Base-by-base conservation (phyloP, 2,797 vertebrate genomes). In the Hafferia zeledoni region DNA sequence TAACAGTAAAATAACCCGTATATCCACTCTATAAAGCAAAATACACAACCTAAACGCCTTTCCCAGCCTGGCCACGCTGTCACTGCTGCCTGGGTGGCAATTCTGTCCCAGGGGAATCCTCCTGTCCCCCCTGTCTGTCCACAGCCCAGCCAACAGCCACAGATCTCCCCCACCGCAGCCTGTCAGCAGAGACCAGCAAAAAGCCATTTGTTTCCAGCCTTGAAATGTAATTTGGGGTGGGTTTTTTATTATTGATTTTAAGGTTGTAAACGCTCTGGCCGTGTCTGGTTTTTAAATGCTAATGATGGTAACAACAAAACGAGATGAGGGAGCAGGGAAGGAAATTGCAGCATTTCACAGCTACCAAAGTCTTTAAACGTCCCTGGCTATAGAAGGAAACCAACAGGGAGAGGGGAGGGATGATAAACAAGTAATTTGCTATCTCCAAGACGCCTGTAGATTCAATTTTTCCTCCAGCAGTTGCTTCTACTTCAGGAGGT, bases 321-420 rank as follows among this genome's bases (percentile, higher is more conserved):
- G 83, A 92, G 59, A 31, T 8, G 69, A 75, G 44, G 55, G 80
- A 88, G 46, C 1, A 3, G 59, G 84, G 79, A 76, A 63, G 83
- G 82, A 92, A 92, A 92, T 52, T 11, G 78, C 81, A 77, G 61
- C 61, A 41, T 89, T 96, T 95, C 84, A 65, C 84, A 52, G 93
- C 67, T 50, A 19, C 87, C n/a, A 4, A 60, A 89, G 46, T 10
- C 94, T 76, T 87, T 81, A 81, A 87, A 57, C 82, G 53, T 70
- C 79, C 28, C 64, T 27, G 76, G 60, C 59, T 39, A 3, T 14
- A 5, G 30, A 3, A 28, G 50, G 63, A 82, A 81, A 68, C 67
- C 96, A 80, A 50, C 57, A 25, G 85, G 85, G 94, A 93, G 69
- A 55, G 37, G 0, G 5, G 16, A 27, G 31, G 69, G 63, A 60